phyloP scores from a whole-genome alignment of 2,888 invertebrate genomes.

The Macrosiphum euphorbiae region DNA sequence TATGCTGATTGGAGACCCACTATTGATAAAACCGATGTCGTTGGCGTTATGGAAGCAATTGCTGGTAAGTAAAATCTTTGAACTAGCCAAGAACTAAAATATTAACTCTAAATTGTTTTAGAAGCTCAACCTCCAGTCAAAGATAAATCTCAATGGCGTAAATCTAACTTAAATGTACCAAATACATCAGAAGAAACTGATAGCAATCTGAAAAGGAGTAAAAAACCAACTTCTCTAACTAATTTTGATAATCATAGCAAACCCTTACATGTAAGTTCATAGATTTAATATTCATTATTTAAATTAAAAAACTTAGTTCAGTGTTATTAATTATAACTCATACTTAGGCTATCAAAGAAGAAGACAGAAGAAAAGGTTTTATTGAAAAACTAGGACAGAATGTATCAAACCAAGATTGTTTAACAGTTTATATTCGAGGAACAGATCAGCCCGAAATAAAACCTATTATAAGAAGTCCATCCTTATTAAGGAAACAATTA shows the following conservation, averaged over 20 bases:
- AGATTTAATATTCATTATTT: neutral
- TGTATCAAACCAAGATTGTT: conserved; percentile 70
- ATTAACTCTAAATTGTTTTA: conserved; percentile 69
- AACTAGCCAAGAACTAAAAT: neutral
- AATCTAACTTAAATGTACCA: conserved; percentile 78
- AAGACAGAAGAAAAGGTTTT: conserved; percentile 76
- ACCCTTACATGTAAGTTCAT: conserved; percentile 50
- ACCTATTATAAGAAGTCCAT: conserved; percentile 48
- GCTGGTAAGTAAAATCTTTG: conserved; percentile 76
- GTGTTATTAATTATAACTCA: neutral
- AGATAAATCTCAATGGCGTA: conserved; percentile 84
- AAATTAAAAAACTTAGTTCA: neutral
- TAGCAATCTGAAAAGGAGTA: conserved; percentile 75
- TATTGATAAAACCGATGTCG: conserved; percentile 86
- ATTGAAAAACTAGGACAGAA: conserved; percentile 74
- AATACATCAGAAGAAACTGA: conserved; percentile 79
- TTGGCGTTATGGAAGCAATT: conserved; percentile 87
- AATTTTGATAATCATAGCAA: conserved; percentile 58
- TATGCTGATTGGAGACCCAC: conserved; percentile 87
- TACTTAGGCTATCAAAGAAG: conserved; percentile 75
- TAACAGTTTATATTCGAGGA: conserved; percentile 76
- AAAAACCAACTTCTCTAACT: conserved; percentile 45
- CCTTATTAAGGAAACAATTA: neutral
- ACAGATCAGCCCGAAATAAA: conserved; percentile 69
- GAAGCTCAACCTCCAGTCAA: conserved; percentile 80